A percentile compares a stretch with the other conserved stretches of the same genome.
Conservation (phyloP, 2,113 vertebrate genomes). For the Pygathrix nemaeus region DNA sequence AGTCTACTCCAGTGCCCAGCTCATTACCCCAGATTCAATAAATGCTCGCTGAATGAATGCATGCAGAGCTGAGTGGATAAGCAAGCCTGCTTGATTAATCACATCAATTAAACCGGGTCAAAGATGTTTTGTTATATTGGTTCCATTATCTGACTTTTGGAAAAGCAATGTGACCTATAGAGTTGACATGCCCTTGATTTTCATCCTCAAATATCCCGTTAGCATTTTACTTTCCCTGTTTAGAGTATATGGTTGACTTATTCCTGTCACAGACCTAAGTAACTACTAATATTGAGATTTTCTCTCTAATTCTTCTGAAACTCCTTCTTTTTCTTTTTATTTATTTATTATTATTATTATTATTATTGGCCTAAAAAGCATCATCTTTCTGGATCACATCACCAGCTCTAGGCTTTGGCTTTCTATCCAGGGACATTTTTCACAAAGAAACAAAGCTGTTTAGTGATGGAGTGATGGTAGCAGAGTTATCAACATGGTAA, state of each 20-base stretch:
- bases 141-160: background rate
- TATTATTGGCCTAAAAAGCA: background rate
- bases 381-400: background rate
- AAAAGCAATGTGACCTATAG: background rate
- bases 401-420: background rate
- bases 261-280: background rate
- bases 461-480: background rate
- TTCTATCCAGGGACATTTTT: background rate
- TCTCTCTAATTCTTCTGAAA: background rate
- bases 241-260: background rate
- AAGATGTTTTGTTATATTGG: background rate
- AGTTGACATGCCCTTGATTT: background rate
- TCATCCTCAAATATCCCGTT: background rate
- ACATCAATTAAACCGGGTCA: background rate
- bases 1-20: background rate
- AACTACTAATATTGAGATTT: background rate
- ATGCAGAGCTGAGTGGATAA: background rate
- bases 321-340: background rate
- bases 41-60: background rate
- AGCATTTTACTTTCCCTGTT: background rate
- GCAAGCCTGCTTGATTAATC: background rate
- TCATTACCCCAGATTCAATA: background rate
- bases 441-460: conserved; percentile 23
- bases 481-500: background rate
- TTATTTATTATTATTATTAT: background rate